Evolutionary conservation across 2,113 vertebrate genomes (phyloP).

Genomic region (Progne subis): DNA sequence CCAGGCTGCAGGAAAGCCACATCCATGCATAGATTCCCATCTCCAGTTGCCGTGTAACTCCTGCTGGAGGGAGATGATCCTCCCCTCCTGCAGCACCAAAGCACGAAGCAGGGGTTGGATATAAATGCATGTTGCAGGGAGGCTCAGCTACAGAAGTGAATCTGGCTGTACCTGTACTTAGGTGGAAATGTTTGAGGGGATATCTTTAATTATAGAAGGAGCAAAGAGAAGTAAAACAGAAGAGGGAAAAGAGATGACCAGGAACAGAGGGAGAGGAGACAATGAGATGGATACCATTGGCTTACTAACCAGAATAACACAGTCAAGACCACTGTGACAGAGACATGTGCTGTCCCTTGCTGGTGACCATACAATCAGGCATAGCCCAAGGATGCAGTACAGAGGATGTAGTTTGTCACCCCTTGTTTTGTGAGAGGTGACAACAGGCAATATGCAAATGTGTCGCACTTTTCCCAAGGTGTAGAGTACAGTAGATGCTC

Average conservation of each 20-base stretch:
- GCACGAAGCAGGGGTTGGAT: not conserved
- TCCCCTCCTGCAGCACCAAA: not conserved
- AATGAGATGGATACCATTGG: too few species aligned
- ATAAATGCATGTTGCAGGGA: not conserved
- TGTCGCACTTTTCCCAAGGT: not conserved
- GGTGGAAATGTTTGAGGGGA: not conserved
- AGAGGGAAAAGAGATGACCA: not conserved
- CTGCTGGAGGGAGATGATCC: not conserved
- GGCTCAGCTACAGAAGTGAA: not conserved
- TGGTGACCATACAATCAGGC: not conserved
- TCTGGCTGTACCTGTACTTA: not conserved
- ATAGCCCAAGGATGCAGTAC: not conserved
- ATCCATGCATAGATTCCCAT: not conserved
- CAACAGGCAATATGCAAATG: not conserved
- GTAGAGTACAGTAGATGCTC: not conserved
- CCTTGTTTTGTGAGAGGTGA: not conserved
- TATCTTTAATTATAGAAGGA: not conserved
- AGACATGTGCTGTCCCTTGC: not conserved
- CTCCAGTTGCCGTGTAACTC: not conserved
- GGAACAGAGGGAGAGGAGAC: not conserved
- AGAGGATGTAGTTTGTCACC: rapidly evolving
- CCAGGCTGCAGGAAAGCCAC: not conserved
- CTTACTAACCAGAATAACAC: not conserved
- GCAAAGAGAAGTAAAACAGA: not conserved
- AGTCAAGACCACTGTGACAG: not conserved